phyloP scores from a whole-genome alignment of 2,888 invertebrate species.

The Apotomis capreana region DNA sequence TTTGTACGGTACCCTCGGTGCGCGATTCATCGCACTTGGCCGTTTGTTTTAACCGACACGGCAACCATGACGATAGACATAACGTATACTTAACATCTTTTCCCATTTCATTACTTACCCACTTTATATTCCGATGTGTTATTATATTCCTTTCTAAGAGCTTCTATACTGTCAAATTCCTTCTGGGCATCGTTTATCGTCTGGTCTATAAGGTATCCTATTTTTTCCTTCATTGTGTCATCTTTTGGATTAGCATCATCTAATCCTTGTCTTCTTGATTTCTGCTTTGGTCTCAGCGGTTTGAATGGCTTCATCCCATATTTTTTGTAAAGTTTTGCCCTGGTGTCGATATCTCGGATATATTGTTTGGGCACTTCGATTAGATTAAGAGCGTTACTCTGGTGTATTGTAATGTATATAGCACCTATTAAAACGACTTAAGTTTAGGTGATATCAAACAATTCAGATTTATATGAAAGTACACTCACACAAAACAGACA shows the following conservation, averaged over 20 bases:
- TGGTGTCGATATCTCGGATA: not conserved
- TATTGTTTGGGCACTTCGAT: conserved; percentile 24
- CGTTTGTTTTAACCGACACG: too few species aligned
- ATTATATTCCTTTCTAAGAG: conserved; percentile 54
- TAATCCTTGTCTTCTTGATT: conserved; percentile 22
- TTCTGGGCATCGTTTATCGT: conserved; percentile 63
- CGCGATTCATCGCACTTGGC: too few species aligned
- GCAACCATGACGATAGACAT: too few species aligned
- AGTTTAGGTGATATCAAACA: not conserved
- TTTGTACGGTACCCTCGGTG: too few species aligned
- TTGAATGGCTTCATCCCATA: conserved; percentile 10
- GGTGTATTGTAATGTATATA: conserved; percentile 1
- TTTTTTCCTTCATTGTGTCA: conserved; percentile 63
- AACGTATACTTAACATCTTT: too few species aligned
- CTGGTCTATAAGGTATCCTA: conserved; percentile 63
- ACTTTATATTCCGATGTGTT: conserved; percentile 60
- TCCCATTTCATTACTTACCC: conserved; percentile 42
- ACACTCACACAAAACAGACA: too few species aligned
- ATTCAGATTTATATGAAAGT: too few species aligned
- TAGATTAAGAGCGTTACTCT: conserved; percentile 22
- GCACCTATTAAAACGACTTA: conserved; percentile 12
- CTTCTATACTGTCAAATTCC: conserved; percentile 58
- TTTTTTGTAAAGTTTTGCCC: not conserved
- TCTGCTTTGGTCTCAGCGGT: not conserved
- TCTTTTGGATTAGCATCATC: conserved; percentile 55